A percentile compares a stretch with the other conserved stretches of the same genome.
Conservation (phyloP, 2,888 invertebrate species). For the Vesta saturnalis region DNA sequence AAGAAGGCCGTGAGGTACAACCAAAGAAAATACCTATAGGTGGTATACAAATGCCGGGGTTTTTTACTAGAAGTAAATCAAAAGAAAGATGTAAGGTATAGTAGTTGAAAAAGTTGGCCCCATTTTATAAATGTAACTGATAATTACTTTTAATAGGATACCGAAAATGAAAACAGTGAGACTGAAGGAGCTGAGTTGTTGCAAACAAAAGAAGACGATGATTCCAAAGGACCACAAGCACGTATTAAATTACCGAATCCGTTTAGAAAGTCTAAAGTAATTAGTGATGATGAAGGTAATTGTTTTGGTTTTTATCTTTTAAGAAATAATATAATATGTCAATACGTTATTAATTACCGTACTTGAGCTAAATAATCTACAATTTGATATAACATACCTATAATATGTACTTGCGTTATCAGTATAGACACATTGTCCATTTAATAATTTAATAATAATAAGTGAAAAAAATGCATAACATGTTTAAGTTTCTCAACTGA, state of each 20-base stretch:
- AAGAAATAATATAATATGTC: too few relatives aligned
- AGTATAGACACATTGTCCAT: too few relatives aligned
- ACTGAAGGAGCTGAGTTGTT: conserved; percentile 59
- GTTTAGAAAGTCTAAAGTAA: conserved; percentile 65
- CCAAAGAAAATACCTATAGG: conserved; percentile 87
- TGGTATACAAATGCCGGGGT: conserved; percentile 89
- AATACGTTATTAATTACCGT: too few relatives aligned
- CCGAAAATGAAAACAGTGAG: conserved; percentile 62
- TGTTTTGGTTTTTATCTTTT: neutral
- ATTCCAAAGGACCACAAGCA: conserved; percentile 57
- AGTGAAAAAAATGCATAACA: too few relatives aligned
- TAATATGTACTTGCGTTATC: too few relatives aligned
- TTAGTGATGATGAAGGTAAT: conserved; percentile 47
- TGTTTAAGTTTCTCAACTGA: too few relatives aligned
- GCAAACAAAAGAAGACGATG: conserved; percentile 54
- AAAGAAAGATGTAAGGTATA: conserved; percentile 79
- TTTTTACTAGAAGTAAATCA: conserved; percentile 81
- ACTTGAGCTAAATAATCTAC: too few relatives aligned
- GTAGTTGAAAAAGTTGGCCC: too few relatives aligned
- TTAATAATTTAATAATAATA: too few relatives aligned
- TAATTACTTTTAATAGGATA: conserved; percentile 47
- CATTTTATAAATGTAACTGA: too few relatives aligned
- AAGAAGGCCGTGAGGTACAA: conserved; percentile 78
- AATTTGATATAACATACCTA: too few relatives aligned
- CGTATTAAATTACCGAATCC: conserved; percentile 66